These are phyloP conservation scores for Myiopsitta monachus DNA, from an alignment of 2,113 vertebrate genomes.

Conservation along the genomic window DNA sequence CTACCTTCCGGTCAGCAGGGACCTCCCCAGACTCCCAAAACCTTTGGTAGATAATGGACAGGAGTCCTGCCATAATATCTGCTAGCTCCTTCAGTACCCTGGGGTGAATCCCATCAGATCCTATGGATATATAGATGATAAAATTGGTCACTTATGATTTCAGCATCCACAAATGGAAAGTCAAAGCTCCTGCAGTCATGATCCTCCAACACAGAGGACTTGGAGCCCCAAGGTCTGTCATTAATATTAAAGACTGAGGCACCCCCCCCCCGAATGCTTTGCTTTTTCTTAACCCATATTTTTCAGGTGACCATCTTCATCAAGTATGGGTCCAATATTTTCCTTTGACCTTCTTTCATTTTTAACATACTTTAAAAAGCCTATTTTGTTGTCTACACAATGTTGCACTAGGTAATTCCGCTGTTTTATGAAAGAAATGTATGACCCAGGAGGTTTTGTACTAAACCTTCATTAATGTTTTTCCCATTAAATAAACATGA, in stretches of 20 bases:
- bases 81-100: not conserved
- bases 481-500: not conserved
- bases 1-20: not conserved
- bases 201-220: not conserved
- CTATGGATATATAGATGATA: not conserved
- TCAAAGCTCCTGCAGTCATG: not conserved
- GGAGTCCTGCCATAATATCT: rapidly evolving
- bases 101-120: not conserved
- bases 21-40: not conserved
- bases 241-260: not conserved
- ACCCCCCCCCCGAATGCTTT: not conserved
- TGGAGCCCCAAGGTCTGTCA: not conserved
- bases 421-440: not conserved
- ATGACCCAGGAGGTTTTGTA: not conserved
- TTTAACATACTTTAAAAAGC: not conserved
- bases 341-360: not conserved
- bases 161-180: not conserved
- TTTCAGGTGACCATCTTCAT: not conserved
- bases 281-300: not conserved
- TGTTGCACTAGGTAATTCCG: not conserved
- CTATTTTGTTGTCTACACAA: not conserved
- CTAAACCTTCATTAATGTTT: not conserved
- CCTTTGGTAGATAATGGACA: not conserved
- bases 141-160: not conserved
- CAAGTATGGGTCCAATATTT: not conserved